Base-by-base conservation (phyloP, 2,888 invertebrate species). In the Protodeltote pygarga region DNA sequence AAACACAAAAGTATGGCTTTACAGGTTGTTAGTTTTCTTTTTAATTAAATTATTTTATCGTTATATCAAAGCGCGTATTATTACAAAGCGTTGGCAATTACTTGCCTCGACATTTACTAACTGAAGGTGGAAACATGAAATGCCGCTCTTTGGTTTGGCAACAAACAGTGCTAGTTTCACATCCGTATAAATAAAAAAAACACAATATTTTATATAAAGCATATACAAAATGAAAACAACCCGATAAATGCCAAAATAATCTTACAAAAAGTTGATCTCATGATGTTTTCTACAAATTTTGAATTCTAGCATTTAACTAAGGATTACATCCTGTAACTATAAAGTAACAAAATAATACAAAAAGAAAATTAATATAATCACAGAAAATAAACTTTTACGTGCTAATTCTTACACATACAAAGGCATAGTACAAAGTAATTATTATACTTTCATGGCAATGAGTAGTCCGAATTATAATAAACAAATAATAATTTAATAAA, bases 241-340 rank as follows among this genome's bases (percentile, higher is more conserved):
- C 75, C 64, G 75, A 65, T 53, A 68, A 64, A 71, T 59, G 71
- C 77, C 75, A 57, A 62, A 68, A 29, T 24, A 16, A 3, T 48
- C 54, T 52, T 34, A 46, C 42, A 65, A 64, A 60, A 57, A 61
- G 48, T 49, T 28, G 13, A 28, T 23, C n/a, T 49, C 21, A 45
- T 41, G 49, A 51, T 42, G 17, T 31, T 46, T 49, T 25, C 42
- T 39, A 33, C 41, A 20, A 45, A 46, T 59, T 62, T 54, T 67
- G 62, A 77, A 75, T 71, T 73, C 87, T 88, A 89, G 84, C 84
- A 73, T 75, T 70, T 61, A 78, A 77, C 83, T 85, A 85, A 73
- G 86, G 87, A 89, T 89, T 80, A 73, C 44, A 89, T 91, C 87
- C 87, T 78, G 77, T 83, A 85, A 79, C 73, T 77, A 82, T 71